These are phyloP conservation scores for Boloria selene DNA, from an alignment of 2,888 invertebrate species.

Conservation along the genomic window DNA sequence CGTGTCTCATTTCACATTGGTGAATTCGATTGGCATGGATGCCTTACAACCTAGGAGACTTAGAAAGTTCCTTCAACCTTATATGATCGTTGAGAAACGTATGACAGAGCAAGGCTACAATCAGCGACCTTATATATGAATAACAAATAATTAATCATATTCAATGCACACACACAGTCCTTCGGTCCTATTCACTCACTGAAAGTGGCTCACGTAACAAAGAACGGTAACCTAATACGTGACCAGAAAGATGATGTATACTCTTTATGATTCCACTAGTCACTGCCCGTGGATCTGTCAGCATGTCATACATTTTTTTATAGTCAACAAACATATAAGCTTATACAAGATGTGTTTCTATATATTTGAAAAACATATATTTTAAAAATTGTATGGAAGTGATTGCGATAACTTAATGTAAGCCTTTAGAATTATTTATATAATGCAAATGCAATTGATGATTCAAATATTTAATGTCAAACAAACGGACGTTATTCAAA, in stretches of 20 bases:
- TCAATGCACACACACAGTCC: constrained; percentile 68
- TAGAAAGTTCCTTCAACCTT: constrained; percentile 39
- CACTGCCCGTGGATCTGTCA: no score
- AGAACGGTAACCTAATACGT: constrained; percentile 79
- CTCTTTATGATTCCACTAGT: constrained; percentile 49
- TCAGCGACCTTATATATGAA: constrained; percentile 54
- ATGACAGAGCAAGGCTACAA: constrained; percentile 45
- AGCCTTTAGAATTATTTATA: no score
- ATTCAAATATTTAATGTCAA: no score
- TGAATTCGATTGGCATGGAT: neutral
- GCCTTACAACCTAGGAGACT: constrained; percentile 11
- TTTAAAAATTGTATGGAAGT: no score
- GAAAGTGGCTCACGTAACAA: constrained; percentile 81
- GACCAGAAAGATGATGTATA: constrained; percentile 76
- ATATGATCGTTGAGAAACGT: constrained; percentile 41
- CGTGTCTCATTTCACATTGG: neutral
- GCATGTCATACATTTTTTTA: constrained; percentile 46
- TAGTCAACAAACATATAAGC: no score
- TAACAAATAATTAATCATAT: constrained; percentile 76
- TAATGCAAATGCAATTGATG: no score
- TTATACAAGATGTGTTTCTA: no score
- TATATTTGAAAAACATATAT: no score
- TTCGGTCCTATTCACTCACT: constrained; percentile 71
- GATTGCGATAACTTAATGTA: no score
- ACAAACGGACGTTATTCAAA: no score